These are phyloP conservation scores for Bacillus rossius DNA, from an alignment of 1,140 invertebrate genomes.

Conservation along the genomic window DNA sequence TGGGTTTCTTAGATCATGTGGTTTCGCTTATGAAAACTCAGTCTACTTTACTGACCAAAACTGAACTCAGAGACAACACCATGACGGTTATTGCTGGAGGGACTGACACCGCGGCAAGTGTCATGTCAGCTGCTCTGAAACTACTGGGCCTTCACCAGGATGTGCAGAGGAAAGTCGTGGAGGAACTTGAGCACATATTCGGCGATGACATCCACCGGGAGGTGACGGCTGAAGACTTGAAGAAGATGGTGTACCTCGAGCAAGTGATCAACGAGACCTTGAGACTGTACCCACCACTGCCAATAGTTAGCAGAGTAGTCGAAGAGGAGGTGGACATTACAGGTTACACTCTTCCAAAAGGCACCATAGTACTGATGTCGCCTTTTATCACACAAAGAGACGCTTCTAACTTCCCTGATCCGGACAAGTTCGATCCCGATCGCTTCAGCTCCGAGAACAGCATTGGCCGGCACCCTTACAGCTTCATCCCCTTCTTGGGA, in stretches of 20 bases:
- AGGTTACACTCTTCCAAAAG: conserved; percentile 43
- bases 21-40: too few relatives aligned
- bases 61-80: too few relatives aligned
- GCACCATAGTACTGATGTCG: conserved; percentile 47
- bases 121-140: conserved; percentile 58
- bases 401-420: conserved; percentile 57
- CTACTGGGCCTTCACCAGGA: conserved; percentile 57
- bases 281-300: conserved; percentile 65
- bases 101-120: conserved; percentile 66
- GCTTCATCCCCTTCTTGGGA: conserved; percentile 69
- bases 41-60: too few relatives aligned
- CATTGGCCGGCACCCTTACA: conserved; percentile 52
- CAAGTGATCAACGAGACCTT: conserved; percentile 41
- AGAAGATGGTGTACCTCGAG: conserved; percentile 66
- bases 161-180: conserved; percentile 51
- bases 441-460: conserved; percentile 60
- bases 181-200: conserved; percentile 61
- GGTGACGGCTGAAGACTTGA: conserved; percentile 68
- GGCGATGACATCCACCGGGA: conserved; percentile 42
- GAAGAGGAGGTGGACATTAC: conserved; percentile 44
- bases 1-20: too few relatives aligned
- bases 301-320: conserved; percentile 56
- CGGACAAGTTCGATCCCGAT: conserved; percentile 70
- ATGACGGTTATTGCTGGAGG: too few relatives aligned
- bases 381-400: conserved; percentile 60